Evolutionary conservation across 2,888 invertebrate genomes (phyloP).

Genomic region (Abrostola triplasia): DNA sequence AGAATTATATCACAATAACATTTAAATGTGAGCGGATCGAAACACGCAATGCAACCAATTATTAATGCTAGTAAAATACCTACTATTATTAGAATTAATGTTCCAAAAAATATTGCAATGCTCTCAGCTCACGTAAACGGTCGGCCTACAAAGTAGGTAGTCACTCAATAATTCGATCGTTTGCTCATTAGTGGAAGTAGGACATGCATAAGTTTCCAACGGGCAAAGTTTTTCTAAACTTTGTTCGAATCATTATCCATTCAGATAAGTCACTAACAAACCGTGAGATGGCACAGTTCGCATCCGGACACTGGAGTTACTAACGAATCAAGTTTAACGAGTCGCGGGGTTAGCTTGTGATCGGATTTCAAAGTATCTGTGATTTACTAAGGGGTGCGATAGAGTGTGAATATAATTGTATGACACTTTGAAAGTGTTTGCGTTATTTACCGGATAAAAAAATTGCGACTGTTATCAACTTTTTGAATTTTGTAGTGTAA

Average conservation of each 20-base stretch:
- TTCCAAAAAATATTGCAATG: conserved; percentile 8
- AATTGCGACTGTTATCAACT: no score
- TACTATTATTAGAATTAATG: neutral
- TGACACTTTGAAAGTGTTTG: no score
- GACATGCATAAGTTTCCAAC: conserved; percentile 54
- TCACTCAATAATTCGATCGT: conserved; percentile 40
- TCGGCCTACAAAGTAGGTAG: neutral
- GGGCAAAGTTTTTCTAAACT: conserved; percentile 63
- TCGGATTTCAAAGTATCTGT: conserved; percentile 25
- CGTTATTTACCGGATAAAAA: no score
- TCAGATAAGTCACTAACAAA: conserved; percentile 75
- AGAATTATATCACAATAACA: no score
- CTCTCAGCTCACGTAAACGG: neutral
- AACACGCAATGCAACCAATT: no score
- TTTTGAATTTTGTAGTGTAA: no score
- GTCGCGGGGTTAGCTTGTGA: conserved; percentile 52
- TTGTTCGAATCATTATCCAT: conserved; percentile 70
- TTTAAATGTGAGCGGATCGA: no score
- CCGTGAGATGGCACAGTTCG: conserved; percentile 57
- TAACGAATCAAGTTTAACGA: conserved; percentile 76
- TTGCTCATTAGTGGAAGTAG: conserved; percentile 64
- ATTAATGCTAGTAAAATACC: neutral
- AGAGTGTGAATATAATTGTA: neutral
- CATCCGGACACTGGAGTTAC: conserved; percentile 58
- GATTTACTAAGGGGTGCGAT: neutral